Percentiles rank a stretch among this genome's conserved stretches.
Conservation (phyloP, 2,888 invertebrate species). For the Habroteleia sp. region DNA sequence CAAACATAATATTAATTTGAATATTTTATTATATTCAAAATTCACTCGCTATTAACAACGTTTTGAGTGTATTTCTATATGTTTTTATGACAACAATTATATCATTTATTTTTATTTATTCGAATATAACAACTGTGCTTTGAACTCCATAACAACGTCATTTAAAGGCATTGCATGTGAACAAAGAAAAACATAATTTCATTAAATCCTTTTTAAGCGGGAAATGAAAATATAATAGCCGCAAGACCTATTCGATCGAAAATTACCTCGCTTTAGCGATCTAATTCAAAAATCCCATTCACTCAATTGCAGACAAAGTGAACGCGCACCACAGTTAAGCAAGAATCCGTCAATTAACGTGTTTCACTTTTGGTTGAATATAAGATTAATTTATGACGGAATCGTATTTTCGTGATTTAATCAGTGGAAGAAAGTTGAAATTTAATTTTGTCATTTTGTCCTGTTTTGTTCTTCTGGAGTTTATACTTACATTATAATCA, state of each 20-base stretch:
- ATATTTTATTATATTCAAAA: too few relatives aligned
- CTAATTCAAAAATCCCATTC: constrained; percentile 17
- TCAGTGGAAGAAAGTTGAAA: constrained; percentile 2
- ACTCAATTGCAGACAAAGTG: constrained; percentile 10
- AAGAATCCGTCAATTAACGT: constrained; percentile 39
- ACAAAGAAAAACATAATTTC: constrained; percentile 3
- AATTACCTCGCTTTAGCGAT: constrained; percentile 15
- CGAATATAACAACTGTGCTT: too few relatives aligned
- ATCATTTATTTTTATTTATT: too few relatives aligned
- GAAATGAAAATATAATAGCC: constrained; percentile 24
- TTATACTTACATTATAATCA: neutral
- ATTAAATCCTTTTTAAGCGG: constrained; percentile 11
- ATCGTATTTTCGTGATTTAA: constrained; percentile 19
- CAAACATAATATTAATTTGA: too few relatives aligned
- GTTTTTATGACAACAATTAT: too few relatives aligned
- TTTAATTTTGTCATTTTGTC: constrained; percentile 16
- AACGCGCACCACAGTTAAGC: constrained; percentile 8
- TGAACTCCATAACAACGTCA: too few relatives aligned
- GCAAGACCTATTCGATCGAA: constrained; percentile 9
- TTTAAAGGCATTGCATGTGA: too few relatives aligned
- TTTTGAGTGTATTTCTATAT: too few relatives aligned
- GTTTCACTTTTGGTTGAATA: constrained; percentile 34
- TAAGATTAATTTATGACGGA: constrained; percentile 16
- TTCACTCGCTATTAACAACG: too few relatives aligned
- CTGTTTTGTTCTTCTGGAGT: neutral